Evolutionary conservation across 2,888 invertebrate species (phyloP), one percentile per base, ranked within the genome.

Genomic region (Gonocerus acuteangulatus): DNA sequence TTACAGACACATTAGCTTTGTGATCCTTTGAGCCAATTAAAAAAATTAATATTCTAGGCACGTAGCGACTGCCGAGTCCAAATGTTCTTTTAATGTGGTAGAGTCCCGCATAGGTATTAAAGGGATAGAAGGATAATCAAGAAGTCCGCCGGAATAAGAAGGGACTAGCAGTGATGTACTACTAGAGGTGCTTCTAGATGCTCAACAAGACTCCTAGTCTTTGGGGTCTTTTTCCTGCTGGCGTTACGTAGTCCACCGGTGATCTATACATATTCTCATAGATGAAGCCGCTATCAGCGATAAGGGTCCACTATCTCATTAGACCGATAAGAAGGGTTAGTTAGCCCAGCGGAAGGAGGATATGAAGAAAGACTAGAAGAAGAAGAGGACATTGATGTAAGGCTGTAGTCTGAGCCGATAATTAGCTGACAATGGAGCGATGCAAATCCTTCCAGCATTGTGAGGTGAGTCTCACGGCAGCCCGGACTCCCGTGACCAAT

Each of bases 371-470:
- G 32, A 48, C 27, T 32, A 18, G 48, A 16, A 16, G 19, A 51
- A 51, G 51, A 51, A 51, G 36, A 36, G 32, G 51, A 51, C 51
- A 19, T 51, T 51, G 51, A 51, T 51, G 32, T 51, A 51, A 51
- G 51, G 32, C 51, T 3, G 36, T 34, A 19, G 34, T 27, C 32
- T 27, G 2, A 34, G 19, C 32, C 4, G 51, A 51, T 51, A 51
- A 51, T 51, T 51, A 51, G 51, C 32, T 51, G 51, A 51, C 51
- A 51, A 51, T 51, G 32, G 51, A 51, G 32, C 51, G 51, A 51
- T 51, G 51, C 51, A 51, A 51, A 51, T 51, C n/a, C 51, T 27
- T 27, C 19, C 34, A 27, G 32, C 51, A 51, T 51, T 51, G 51
- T 51, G 18, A 51, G 32, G 18, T 19, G 32, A 19, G 32, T 51